Evolutionary conservation across 2,797 vertebrate species (phyloP), one percentile per base, ranked within the genome.

Genomic region (Strix occidentalis): DNA sequence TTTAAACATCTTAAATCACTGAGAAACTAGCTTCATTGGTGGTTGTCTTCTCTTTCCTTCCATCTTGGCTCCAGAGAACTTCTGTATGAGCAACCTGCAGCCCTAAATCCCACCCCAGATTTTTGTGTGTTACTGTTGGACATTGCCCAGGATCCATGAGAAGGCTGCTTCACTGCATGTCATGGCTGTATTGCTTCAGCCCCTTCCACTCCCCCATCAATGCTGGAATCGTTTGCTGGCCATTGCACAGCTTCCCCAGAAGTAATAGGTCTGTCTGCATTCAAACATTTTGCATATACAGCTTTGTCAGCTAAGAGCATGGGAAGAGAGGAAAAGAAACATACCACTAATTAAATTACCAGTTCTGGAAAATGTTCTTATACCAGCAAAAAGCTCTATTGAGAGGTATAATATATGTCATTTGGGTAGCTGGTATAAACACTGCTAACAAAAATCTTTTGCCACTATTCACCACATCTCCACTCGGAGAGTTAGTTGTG

Each of bases 291-390:
- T 70, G n/a, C 64, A 17, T 60, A 60, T 37, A 48, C 66, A 82
- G 39, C 58, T 91, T 91, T 95, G 84, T 87, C 71, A 89, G 64
- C 64, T 61, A 53, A 46, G 21, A 77, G 37, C n/a, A 70, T 29
- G 31, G 53, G 75, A 75, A 96, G 81, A 82, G 76, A 88, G 91
- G 77, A 90, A 64, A 80, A 70, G 74, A 77, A 96, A 87, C 41
- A 60, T 56, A 28, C 45, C 48, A 6, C 39, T 87, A 84, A 92
- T 92, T 84, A 94, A 76, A 74, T 26, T 6, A 5, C 51, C 75
- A 26, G 28, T 77, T 87, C 87, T 83, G 57, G 37, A 71, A 78
- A 86, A 46, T 64, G 69, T 92, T 84, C 71, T 39, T 75, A 17
- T 28, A 56, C 24, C n/a, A 61, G 75, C n/a, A 51, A 87, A 95